Base-by-base conservation (phyloP, 2,113 vertebrate species). In the Sturnus vulgaris region DNA sequence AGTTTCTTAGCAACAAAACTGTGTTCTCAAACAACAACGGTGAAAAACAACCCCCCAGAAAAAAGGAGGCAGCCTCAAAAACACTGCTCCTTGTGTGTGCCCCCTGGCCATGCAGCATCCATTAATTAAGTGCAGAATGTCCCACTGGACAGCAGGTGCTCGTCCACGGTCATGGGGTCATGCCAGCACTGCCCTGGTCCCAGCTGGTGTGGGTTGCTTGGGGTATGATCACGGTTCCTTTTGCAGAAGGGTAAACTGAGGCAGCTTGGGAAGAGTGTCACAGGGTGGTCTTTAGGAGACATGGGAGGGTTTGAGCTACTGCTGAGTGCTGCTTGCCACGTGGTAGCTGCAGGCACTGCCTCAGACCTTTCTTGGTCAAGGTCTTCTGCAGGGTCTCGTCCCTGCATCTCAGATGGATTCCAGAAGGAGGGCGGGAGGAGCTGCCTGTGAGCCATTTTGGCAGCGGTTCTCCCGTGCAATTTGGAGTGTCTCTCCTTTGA, bases 1-100 rank as follows among this genome's bases (percentile, higher is more conserved):
- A 97, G 98, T 98, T 97, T 97, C 98, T 98, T 98, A 98, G 98
- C 98, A 98, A 98, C 98, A 98, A 96, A 98, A 98, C 96, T 96
- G 88, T 94, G 95, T 96, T 97, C 97, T 56, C 96, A 97, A 98
- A 97, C 94, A 97, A 92, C 92, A 84, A 82, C 12, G 7, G 90
- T 96, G 89, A 97, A 96, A 96, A 97, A 95, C 95, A 93, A 94
- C 90, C 83, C 86, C 86, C 65, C 56, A 77, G 77, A 92, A 95
- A 76, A 81, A 86, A 73, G 76, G 78, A 89, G 84, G 79, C 6
- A 3, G 86, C 53, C 70, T 88, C 42, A 9, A 50, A 69, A 92
- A 83, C 75, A 24, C 39, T 1, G 10, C 31, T 90, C 53, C 69
- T 2, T 5, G 1, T 4, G 2, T 21, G 2, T 37, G 20, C 69